A percentile compares a stretch with the other conserved stretches of the same genome.
These are phyloP conservation scores for Tromatobia lineatoria DNA, from an alignment of 2,888 invertebrate genomes.

Conservation along the genomic window DNA sequence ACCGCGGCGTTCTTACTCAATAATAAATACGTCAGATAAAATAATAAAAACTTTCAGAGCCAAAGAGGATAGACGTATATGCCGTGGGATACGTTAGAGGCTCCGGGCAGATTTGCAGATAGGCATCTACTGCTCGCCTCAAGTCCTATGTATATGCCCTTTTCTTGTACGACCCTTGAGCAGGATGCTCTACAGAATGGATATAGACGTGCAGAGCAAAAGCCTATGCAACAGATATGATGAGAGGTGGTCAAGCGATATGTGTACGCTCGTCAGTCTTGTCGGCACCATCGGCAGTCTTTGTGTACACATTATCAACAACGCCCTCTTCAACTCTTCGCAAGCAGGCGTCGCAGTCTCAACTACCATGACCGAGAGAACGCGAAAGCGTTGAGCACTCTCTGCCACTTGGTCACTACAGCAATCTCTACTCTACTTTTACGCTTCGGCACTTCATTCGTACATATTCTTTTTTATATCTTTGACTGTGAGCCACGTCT, in stretches of 20 bases:
- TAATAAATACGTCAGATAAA: slow-evolving; percentile 71
- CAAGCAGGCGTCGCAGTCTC: slow-evolving; percentile 12
- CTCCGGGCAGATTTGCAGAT: slow-evolving; percentile 44
- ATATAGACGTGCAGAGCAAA: slow-evolving; percentile 18
- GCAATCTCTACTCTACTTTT: slow-evolving; percentile 11
- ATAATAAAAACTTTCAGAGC: slow-evolving; percentile 35
- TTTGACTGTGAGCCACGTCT: not conserved
- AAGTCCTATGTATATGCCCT: slow-evolving; percentile 9
- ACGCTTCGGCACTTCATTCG: not conserved
- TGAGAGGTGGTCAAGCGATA: slow-evolving; percentile 47
- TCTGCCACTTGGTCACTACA: not conserved
- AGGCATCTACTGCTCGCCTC: slow-evolving; percentile 45
- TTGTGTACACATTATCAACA: slow-evolving; percentile 18
- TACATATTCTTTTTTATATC: not conserved
- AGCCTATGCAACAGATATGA: slow-evolving; percentile 39
- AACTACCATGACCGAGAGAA: slow-evolving; percentile 3
- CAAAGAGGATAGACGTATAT: slow-evolving; percentile 18
- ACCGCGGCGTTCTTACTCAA: slow-evolving; percentile 59
- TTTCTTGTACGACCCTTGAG: slow-evolving; percentile 34
- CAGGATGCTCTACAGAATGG: not conserved
- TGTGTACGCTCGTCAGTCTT: slow-evolving; percentile 51
- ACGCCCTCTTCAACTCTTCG: slow-evolving; percentile 30
- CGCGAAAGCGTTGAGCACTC: not conserved
- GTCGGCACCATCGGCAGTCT: slow-evolving; percentile 38
- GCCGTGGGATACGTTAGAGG: slow-evolving; percentile 44